These are phyloP conservation scores for Stenoptilia bipunctidactyla DNA, from an alignment of 2,888 invertebrate species.

Conservation along the genomic window DNA sequence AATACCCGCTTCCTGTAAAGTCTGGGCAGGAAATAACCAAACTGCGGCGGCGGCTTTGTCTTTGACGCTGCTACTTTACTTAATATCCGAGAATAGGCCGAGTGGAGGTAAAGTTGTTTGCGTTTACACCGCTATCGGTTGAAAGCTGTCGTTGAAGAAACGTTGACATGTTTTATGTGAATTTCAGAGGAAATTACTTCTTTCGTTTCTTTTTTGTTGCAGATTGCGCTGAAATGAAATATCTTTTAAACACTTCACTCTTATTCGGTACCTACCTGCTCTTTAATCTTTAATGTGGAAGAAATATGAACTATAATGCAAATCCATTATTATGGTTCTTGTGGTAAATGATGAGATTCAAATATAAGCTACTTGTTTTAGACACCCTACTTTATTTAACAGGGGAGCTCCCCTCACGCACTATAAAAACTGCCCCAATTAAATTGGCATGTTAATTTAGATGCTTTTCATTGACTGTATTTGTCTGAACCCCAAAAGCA, in stretches of 20 bases:
- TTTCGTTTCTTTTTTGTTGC: too few relatives aligned
- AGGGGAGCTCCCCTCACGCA: background rate
- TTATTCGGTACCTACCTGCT: too few relatives aligned
- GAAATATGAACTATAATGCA: too few relatives aligned
- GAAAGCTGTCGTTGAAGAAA: too few relatives aligned
- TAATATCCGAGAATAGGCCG: conserved; percentile 20
- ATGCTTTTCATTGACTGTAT: background rate
- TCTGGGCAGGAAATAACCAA: conserved; percentile 59
- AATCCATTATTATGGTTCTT: background rate
- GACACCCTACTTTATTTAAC: background rate
- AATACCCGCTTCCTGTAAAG: conserved; percentile 38
- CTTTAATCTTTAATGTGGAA: too few relatives aligned
- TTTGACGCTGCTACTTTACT: conserved; percentile 23
- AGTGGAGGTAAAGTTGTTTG: background rate
- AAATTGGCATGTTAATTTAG: conserved; percentile 1
- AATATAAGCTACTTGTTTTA: background rate
- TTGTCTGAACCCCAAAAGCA: too few relatives aligned
- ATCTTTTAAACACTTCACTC: too few relatives aligned
- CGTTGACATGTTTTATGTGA: too few relatives aligned
- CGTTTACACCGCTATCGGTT: too few relatives aligned
- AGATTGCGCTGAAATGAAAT: too few relatives aligned
- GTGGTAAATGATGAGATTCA: background rate
- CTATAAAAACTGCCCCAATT: background rate
- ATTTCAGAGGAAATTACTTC: too few relatives aligned
- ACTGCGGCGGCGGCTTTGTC: conserved; percentile 45